Conservation (phyloP, 1,140 invertebrate genomes). For the Rhagoletis pomonella region DNA sequence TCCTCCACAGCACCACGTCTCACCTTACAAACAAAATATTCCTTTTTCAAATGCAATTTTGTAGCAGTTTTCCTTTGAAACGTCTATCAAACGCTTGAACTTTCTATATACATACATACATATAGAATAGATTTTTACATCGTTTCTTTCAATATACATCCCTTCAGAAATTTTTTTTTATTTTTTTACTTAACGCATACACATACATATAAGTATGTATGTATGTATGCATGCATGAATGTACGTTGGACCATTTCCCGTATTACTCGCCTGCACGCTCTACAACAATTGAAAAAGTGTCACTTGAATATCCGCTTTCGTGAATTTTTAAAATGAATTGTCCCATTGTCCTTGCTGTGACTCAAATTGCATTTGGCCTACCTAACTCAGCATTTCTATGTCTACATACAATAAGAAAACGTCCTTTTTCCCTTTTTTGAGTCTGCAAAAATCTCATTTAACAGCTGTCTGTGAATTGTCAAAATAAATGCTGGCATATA, state of each 20-base stretch:
- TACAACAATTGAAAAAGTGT: slow-evolving; percentile 35
- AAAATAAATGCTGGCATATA: slow-evolving; percentile 49
- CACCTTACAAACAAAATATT: slow-evolving; percentile 30
- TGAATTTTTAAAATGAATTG: slow-evolving; percentile 24
- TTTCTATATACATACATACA: too few species aligned
- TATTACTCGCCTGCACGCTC: neutral
- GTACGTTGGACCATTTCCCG: neutral
- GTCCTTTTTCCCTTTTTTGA: neutral
- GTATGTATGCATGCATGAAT: too few species aligned
- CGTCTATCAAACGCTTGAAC: slow-evolving; percentile 3
- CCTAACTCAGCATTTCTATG: neutral
- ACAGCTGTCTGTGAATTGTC: slow-evolving; percentile 42
- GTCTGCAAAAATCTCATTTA: slow-evolving; percentile 41
- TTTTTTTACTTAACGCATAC: too few species aligned
- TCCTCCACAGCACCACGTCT: neutral
- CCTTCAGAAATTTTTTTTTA: neutral
- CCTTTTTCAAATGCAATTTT: slow-evolving; percentile 33
- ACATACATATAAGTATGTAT: too few species aligned
- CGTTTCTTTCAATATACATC: neutral
- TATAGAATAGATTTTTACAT: neutral
- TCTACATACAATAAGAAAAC: neutral
- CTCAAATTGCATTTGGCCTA: slow-evolving; percentile 40
- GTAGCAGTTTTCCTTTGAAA: slow-evolving; percentile 3
- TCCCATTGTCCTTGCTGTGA: slow-evolving; percentile 22
- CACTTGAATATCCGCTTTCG: slow-evolving; percentile 49